phyloP scores from a whole-genome alignment of 2,797 vertebrate genomes.

The Labeo calbasu region DNA sequence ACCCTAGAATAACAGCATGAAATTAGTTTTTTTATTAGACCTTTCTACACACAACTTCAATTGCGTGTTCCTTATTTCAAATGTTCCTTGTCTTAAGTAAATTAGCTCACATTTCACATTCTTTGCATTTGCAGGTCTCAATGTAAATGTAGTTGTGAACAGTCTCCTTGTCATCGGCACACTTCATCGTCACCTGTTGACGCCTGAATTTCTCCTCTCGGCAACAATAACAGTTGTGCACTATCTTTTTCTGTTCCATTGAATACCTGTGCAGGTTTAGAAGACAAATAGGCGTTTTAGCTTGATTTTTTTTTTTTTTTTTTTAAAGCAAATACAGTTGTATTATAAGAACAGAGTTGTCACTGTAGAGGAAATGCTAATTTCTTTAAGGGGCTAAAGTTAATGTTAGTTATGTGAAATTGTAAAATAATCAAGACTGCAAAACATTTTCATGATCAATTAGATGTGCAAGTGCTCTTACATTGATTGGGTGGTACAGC shows the following conservation, averaged over 20 bases:
- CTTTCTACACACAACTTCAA: neutral
- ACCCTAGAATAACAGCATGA: slow-evolving; percentile 3
- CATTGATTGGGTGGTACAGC: slow-evolving; percentile 83
- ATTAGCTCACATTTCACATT: neutral
- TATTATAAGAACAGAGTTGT: neutral
- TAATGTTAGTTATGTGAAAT: neutral
- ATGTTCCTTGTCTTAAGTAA: neutral
- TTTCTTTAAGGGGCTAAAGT: neutral
- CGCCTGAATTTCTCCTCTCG: slow-evolving; percentile 76
- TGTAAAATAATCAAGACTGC: neutral
- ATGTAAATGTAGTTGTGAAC: slow-evolving; percentile 75
- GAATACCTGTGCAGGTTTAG: slow-evolving; percentile 79
- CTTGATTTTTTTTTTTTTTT: neutral
- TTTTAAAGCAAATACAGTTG: neutral
- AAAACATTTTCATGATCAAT: neutral
- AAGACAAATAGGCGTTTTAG: slow-evolving; percentile 10
- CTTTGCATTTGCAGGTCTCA: slow-evolving; percentile 62
- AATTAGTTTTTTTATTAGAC: neutral
- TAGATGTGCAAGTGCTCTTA: slow-evolving; percentile 69
- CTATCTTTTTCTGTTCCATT: slow-evolving; percentile 69
- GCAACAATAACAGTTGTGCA: slow-evolving; percentile 86
- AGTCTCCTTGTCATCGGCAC: slow-evolving; percentile 64
- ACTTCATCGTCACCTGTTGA: slow-evolving; percentile 76
- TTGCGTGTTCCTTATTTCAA: neutral
- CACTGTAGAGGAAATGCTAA: neutral